Evolutionary conservation across 1,140 invertebrate species (phyloP).

Genomic region (Hirudo medicinalis): DNA sequence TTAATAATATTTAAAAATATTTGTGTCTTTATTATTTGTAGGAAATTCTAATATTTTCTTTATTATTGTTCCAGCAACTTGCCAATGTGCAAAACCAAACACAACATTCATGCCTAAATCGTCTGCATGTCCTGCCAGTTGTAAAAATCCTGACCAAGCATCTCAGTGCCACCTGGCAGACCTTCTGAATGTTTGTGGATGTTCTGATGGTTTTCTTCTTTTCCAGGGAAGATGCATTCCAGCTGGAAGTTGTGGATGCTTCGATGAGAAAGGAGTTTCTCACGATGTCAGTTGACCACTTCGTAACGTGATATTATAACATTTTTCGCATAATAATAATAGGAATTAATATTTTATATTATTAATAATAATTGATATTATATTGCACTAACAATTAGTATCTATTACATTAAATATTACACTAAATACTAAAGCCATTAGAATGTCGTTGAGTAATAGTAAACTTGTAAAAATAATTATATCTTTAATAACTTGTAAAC

Average conservation of each 20-base stretch:
- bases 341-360: too few relatives aligned
- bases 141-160: not conserved
- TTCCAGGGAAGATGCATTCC: not conserved
- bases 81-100: not conserved
- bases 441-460: not conserved
- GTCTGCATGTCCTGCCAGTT: not conserved
- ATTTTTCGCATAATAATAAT: too few relatives aligned
- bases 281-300: not conserved
- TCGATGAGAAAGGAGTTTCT: not conserved
- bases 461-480: not conserved
- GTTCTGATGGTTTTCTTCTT: not conserved
- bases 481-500: not conserved
- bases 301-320: too few relatives aligned
- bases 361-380: too few relatives aligned
- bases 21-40: not conserved
- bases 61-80: not conserved
- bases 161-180: not conserved
- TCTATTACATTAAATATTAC: too few relatives aligned
- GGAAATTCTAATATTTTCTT: not conserved
- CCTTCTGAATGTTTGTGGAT: not conserved
- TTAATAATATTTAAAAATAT: not conserved
- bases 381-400: too few relatives aligned
- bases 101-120: not conserved
- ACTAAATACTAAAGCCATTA: too few relatives aligned
- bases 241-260: not conserved